Evolutionary conservation across 1,140 invertebrate genomes (phyloP).

Genomic region (Apis dorsata): DNA sequence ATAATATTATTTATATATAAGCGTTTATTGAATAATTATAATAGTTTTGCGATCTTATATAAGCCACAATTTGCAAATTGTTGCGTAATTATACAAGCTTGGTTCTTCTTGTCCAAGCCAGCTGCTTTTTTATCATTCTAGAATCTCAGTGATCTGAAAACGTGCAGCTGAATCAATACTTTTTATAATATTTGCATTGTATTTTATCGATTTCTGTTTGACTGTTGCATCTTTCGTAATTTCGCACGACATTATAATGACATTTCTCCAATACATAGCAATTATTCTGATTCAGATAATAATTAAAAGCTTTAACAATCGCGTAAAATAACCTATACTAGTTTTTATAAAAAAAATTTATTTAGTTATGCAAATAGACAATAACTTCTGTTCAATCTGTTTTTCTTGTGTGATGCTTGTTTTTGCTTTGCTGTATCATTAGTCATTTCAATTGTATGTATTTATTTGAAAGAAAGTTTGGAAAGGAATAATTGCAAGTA

Average conservation of each 20-base stretch:
- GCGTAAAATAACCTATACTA: background rate
- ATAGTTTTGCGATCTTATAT: background rate
- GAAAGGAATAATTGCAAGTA: no score
- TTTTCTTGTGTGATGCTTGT: background rate
- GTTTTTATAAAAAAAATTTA: background rate
- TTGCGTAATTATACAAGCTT: constrained; percentile 4
- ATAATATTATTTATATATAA: background rate
- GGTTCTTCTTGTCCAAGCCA: background rate
- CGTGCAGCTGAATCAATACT: background rate
- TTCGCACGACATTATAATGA: background rate
- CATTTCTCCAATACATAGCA: background rate
- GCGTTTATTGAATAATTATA: background rate
- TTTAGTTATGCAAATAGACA: background rate
- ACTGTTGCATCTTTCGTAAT: background rate
- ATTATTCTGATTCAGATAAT: background rate
- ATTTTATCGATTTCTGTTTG: background rate
- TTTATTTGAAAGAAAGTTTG: background rate
- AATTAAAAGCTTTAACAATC: background rate
- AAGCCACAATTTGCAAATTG: background rate
- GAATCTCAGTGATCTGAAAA: background rate
- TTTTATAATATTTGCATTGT: constrained; percentile 1
- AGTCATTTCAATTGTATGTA: background rate
- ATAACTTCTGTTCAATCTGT: background rate
- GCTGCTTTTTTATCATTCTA: background rate
- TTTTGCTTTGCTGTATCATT: background rate